These are phyloP conservation scores for Thyatira batis DNA, from an alignment of 2,888 invertebrate genomes.

Conservation along the genomic window DNA sequence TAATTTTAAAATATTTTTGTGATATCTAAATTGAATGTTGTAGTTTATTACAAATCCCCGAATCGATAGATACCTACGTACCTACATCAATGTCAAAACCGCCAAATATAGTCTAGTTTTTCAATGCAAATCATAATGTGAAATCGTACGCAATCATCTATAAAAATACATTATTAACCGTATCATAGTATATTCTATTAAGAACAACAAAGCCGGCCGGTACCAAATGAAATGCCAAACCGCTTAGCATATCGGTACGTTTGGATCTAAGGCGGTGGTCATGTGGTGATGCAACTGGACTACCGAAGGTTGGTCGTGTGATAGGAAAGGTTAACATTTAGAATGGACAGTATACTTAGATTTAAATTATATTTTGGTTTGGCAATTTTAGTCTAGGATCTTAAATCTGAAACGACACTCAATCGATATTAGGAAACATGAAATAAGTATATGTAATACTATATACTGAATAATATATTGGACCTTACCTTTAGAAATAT, in stretches of 20 bases:
- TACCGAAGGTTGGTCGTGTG: constrained; percentile 18
- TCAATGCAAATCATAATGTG: background rate
- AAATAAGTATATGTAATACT: too few relatives aligned
- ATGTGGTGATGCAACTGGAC: constrained; percentile 30
- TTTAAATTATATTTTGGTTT: background rate
- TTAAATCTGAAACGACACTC: too few relatives aligned
- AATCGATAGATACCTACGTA: too few relatives aligned
- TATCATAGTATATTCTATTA: constrained; percentile 58
- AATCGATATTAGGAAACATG: too few relatives aligned
- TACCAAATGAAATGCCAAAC: constrained; percentile 63
- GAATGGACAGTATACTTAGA: background rate
- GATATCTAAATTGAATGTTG: too few relatives aligned
- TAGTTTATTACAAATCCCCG: too few relatives aligned
- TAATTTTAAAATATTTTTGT: too few relatives aligned
- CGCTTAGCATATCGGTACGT: constrained; percentile 64
- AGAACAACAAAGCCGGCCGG: constrained; percentile 36
- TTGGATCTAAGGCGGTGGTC: constrained; percentile 57
- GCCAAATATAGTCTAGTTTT: background rate
- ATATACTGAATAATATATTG: too few relatives aligned
- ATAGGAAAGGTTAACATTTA: constrained; percentile 11
- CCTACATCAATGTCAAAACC: background rate
- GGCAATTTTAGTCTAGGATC: too few relatives aligned
- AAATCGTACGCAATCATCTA: constrained; percentile 23
- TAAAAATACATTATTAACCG: constrained; percentile 45
- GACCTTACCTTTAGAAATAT: too few relatives aligned